These are phyloP conservation scores for Erythrolamprus reginae DNA, from an alignment of 2,113 vertebrate species.

Conservation along the genomic window DNA sequence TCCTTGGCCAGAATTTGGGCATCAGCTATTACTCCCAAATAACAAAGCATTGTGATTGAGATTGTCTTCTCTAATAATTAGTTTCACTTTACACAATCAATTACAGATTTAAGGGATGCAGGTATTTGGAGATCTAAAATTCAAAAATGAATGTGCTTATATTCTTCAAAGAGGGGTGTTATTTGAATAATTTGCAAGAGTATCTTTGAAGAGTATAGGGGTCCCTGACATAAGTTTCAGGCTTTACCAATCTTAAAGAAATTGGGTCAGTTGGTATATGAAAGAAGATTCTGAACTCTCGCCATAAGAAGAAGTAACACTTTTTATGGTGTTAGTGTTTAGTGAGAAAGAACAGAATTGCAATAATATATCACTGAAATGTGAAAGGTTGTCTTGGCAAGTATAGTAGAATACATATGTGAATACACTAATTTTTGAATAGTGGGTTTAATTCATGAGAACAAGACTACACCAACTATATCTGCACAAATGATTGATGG, in stretches of 20 bases:
- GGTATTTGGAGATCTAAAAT: background rate
- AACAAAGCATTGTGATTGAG: background rate
- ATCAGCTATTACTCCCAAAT: background rate
- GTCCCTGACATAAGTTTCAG: background rate
- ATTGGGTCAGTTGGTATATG: background rate
- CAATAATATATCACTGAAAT: background rate
- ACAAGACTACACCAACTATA: conserved; percentile 41
- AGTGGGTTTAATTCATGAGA: conserved; percentile 54
- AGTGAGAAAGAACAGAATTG: background rate
- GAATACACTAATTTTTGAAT: conserved; percentile 12
- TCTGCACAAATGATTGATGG: conserved; percentile 48
- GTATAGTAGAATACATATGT: conserved; percentile 1
- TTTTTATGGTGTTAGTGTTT: background rate
- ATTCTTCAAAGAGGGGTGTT: background rate
- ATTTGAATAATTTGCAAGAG: background rate
- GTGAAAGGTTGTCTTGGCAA: background rate
- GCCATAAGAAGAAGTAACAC: background rate
- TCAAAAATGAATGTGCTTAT: background rate
- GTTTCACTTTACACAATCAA: background rate
- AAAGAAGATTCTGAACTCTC: background rate
- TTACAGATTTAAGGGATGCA: background rate
- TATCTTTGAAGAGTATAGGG: background rate
- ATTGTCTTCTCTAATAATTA: background rate
- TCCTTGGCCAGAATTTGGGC: background rate
- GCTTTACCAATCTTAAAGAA: background rate